phyloP scores from a whole-genome alignment of 2,888 invertebrate species.

The Mimas tiliae region DNA sequence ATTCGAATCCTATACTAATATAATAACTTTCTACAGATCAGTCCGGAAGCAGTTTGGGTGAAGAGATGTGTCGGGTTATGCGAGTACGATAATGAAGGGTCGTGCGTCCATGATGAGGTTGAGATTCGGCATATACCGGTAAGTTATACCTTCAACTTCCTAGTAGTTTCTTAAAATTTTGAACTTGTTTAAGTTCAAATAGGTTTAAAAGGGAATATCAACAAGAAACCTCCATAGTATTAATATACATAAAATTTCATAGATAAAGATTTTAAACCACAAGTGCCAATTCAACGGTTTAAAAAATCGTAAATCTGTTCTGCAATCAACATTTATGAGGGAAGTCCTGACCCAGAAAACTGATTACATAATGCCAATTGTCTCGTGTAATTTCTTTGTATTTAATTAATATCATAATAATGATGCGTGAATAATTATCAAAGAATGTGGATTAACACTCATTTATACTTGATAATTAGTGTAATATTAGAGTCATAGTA shows the following conservation, averaged over 20 bases:
- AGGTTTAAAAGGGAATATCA: not conserved
- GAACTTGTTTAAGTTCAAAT: not conserved
- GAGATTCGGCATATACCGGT: conserved; percentile 67
- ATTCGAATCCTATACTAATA: conserved; percentile 13
- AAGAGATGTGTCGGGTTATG: conserved; percentile 76
- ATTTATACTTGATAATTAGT: not conserved
- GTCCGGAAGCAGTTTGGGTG: conserved; percentile 75
- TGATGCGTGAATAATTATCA: not conserved
- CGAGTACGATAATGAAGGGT: conserved; percentile 62
- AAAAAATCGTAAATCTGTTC: no score
- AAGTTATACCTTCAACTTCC: conserved; percentile 40
- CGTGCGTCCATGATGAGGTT: conserved; percentile 64
- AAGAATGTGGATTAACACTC: conserved; percentile 3
- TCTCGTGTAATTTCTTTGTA: not conserved
- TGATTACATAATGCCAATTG: not conserved
- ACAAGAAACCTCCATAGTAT: no score
- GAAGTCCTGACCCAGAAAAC: not conserved
- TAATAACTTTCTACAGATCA: conserved; percentile 56
- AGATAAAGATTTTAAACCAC: no score
- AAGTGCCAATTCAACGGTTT: not conserved
- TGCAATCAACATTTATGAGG: not conserved
- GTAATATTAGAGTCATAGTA: not conserved
- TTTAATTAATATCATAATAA: not conserved
- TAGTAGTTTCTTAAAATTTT: no score
- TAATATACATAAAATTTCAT: no score